phyloP scores from a whole-genome alignment of 2,113 vertebrate genomes.

The Coptodon bakossiorum region DNA sequence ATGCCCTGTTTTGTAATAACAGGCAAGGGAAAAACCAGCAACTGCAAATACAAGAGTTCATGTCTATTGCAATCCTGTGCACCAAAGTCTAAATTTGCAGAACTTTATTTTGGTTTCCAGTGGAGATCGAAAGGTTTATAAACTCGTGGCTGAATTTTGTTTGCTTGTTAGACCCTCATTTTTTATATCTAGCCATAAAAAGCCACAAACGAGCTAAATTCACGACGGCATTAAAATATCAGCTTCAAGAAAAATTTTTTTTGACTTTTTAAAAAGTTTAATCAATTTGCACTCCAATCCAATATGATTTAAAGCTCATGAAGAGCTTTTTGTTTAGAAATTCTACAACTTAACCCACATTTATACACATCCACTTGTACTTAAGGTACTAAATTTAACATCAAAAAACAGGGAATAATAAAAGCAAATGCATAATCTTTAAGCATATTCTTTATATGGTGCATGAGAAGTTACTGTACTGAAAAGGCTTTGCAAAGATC shows the following conservation, averaged over 20 bases:
- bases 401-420: neutral
- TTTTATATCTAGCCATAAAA: neutral
- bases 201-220: neutral
- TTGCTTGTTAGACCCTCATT: neutral
- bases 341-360: neutral
- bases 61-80: neutral
- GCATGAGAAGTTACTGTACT: neutral
- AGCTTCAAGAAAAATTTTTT: neutral
- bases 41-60: neutral
- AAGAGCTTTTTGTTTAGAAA: neutral
- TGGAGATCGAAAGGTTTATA: neutral
- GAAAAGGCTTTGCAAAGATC: neutral
- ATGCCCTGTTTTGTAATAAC: neutral
- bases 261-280: too few species aligned
- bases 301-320: neutral
- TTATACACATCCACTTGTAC: neutral
- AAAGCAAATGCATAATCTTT: neutral
- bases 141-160: neutral
- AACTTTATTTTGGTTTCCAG: neutral
- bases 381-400: neutral
- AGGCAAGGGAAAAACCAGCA: neutral
- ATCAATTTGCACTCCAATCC: neutral
- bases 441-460: neutral
- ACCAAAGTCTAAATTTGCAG: neutral
- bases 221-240: neutral